A percentile compares a stretch with the other conserved stretches of the same genome.
Evolutionary conservation across 2,113 vertebrate species (phyloP).

Genomic region (Rutilus rutilus): DNA sequence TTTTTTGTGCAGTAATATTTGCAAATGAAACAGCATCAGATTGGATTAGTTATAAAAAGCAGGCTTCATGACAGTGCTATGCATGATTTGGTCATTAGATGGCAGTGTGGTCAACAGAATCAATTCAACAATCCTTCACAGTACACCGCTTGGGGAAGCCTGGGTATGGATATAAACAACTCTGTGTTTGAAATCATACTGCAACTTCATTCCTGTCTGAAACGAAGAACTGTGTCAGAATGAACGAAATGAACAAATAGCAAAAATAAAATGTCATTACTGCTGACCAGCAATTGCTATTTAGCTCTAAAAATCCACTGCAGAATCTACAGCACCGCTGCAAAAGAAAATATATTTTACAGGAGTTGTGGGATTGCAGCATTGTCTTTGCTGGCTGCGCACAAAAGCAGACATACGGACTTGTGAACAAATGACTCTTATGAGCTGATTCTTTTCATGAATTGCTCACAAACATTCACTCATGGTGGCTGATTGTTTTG

Average conservation of each 20-base stretch:
- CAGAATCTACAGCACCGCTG: not conserved
- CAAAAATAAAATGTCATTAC: not conserved
- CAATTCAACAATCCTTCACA: not conserved
- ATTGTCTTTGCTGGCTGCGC: not conserved
- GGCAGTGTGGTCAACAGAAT: conserved; percentile 65
- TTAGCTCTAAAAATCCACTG: not conserved
- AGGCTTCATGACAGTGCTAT: not conserved
- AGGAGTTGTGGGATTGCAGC: too few relatives aligned
- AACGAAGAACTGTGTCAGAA: not conserved
- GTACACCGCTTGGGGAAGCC: not conserved
- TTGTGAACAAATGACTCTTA: too few relatives aligned
- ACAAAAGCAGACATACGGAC: not conserved
- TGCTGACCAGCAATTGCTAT: not conserved
- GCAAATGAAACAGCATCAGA: conserved; percentile 7
- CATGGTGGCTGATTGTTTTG: too few relatives aligned
- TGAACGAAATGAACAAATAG: not conserved
- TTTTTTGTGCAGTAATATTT: not conserved
- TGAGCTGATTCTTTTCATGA: too few relatives aligned
- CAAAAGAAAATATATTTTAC: not conserved
- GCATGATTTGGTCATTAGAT: conserved; percentile 62
- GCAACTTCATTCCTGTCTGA: not conserved
- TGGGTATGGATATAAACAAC: not conserved
- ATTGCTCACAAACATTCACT: too few relatives aligned
- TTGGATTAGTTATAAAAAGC: not conserved
- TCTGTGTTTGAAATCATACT: not conserved